Evolutionary conservation across 2,113 vertebrate genomes (phyloP).

Genomic region (Fulmarus glacialis): DNA sequence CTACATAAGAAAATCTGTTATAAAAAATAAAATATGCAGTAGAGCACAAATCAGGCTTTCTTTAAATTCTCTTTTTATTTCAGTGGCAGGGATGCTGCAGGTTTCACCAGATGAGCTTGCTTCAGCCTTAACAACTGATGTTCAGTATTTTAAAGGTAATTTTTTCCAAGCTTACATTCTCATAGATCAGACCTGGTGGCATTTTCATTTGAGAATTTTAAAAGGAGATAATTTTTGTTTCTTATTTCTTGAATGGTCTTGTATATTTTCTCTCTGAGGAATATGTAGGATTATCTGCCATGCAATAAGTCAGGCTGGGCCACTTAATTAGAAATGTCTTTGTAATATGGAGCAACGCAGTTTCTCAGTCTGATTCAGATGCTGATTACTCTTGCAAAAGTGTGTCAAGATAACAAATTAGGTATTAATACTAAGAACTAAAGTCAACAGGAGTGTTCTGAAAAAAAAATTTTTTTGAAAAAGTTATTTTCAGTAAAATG

Average conservation of each 20-base stretch:
- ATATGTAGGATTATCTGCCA: background rate
- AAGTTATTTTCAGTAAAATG: background rate
- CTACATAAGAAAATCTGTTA: background rate
- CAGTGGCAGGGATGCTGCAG: conserved; percentile 90
- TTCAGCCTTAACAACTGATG: conserved; percentile 88
- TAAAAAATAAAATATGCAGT: background rate
- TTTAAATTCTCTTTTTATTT: conserved; percentile 21
- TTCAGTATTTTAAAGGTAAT: conserved; percentile 94
- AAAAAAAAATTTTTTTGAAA: background rate
- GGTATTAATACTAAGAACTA: background rate
- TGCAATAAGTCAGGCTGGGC: background rate
- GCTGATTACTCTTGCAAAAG: background rate
- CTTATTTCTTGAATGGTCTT: background rate
- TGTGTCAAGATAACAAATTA: background rate
- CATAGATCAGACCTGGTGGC: background rate
- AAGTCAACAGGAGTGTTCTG: background rate
- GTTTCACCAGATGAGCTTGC: conserved; percentile 86
- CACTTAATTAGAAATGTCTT: background rate
- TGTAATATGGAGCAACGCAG: background rate
- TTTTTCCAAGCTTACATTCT: background rate
- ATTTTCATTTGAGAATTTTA: background rate
- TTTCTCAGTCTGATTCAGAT: background rate
- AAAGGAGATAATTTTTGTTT: background rate
- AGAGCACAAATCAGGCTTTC: background rate
- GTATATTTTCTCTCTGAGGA: background rate